phyloP scores from a whole-genome alignment of 2,113 vertebrate species.

The Pterocles orientalis region DNA sequence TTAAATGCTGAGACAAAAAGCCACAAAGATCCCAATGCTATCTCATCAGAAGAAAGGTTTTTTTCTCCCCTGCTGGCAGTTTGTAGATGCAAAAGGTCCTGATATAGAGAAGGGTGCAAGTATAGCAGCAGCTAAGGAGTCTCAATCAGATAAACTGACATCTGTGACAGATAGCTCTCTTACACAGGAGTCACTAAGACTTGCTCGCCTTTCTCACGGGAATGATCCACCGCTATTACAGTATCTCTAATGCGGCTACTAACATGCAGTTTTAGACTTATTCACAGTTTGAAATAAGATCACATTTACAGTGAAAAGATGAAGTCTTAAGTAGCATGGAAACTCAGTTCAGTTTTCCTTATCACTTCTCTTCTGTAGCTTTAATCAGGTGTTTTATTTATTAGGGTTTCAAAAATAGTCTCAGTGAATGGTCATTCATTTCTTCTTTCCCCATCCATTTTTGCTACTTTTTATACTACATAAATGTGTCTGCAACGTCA shows the following conservation, averaged over 20 bases:
- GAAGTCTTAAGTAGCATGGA: slow-evolving; percentile 79
- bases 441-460: neutral
- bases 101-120: slow-evolving; percentile 60
- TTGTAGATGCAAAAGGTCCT: slow-evolving; percentile 70
- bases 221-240: slow-evolving; percentile 73
- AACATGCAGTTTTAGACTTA: slow-evolving; percentile 73
- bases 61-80: slow-evolving; percentile 51
- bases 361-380: slow-evolving; percentile 74
- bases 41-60: slow-evolving; percentile 41
- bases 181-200: slow-evolving; percentile 80
- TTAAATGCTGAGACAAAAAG: slow-evolving; percentile 64
- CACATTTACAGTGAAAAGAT: slow-evolving; percentile 80
- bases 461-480: neutral
- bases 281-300: slow-evolving; percentile 85
- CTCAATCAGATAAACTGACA: slow-evolving; percentile 81
- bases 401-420: slow-evolving; percentile 64
- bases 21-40: slow-evolving; percentile 48
- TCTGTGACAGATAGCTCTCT: slow-evolving; percentile 80
- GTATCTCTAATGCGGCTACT: slow-evolving; percentile 77
- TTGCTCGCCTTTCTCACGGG: slow-evolving; percentile 78
- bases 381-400: slow-evolving; percentile 73
- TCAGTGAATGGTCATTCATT: slow-evolving; percentile 57
- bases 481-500: neutral
- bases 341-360: slow-evolving; percentile 81
- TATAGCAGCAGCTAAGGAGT: slow-evolving; percentile 63